Percentiles rank a stretch among this genome's conserved stretches.
phyloP scores from a whole-genome alignment of 2,113 vertebrate genomes.

The Leptobrachium ailaonicum region DNA sequence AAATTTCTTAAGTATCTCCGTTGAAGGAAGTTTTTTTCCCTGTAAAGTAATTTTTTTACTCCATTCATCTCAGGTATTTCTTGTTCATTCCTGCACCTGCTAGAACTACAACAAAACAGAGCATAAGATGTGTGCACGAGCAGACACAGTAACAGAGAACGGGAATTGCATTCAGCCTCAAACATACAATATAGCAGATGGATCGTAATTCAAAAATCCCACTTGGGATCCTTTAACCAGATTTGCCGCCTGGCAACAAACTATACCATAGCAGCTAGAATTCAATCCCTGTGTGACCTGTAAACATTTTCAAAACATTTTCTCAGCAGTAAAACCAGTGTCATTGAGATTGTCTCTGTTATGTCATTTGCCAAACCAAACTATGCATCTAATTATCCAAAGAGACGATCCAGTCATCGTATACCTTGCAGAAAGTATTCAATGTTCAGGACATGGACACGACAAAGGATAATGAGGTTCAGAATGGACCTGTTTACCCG shows the following conservation, averaged over 20 bases:
- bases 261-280: neutral
- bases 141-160: neutral
- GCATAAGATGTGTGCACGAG: neutral
- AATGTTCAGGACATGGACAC: no score
- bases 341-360: neutral
- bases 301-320: constrained; percentile 2
- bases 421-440: no score
- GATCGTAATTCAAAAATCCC: neutral
- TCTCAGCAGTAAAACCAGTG: neutral
- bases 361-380: neutral
- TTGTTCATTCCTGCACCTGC: no score
- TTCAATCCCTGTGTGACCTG: neutral
- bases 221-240: constrained; percentile 1
- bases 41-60: no score
- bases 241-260: neutral
- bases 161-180: neutral
- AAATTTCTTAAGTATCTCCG: no score
- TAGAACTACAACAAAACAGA: neutral
- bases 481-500: no score
- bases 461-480: no score
- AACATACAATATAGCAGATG: neutral
- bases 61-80: no score
- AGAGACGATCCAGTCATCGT: no score
- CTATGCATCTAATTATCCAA: neutral
- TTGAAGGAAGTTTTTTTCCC: no score